Evolutionary conservation across 2,113 vertebrate species (phyloP).

Genomic region (Amazona vittata): DNA sequence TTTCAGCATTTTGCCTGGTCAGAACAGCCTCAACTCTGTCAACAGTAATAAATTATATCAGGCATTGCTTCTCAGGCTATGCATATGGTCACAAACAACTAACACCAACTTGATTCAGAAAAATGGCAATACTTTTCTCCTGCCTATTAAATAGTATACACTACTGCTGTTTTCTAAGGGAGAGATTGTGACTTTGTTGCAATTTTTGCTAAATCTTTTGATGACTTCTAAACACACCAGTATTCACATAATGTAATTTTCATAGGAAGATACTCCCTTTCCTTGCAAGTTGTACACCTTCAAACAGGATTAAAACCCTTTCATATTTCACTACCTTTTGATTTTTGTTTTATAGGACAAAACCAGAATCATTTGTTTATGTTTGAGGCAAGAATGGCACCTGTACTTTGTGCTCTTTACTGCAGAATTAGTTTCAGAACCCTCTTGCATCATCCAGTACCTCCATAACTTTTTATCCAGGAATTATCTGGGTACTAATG

Average conservation of each 20-base stretch:
- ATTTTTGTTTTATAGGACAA: neutral
- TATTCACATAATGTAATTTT: neutral
- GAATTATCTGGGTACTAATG: neutral
- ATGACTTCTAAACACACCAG: neutral
- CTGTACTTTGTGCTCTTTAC: neutral
- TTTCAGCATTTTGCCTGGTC: slow-evolving; percentile 17
- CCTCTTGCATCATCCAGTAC: neutral
- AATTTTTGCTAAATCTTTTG: neutral
- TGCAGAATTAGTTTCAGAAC: neutral
- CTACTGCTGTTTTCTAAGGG: neutral
- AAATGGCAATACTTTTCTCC: neutral
- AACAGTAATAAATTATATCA: neutral
- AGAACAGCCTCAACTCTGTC: slow-evolving; percentile 18
- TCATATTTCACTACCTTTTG: neutral
- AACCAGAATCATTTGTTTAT: neutral
- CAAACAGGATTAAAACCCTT: neutral
- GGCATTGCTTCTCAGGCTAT: neutral
- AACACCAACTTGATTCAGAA: neutral
- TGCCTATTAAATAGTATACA: neutral
- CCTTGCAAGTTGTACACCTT: neutral
- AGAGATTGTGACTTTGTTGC: neutral
- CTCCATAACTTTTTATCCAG: neutral
- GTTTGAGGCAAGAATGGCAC: neutral
- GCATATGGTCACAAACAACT: neutral
- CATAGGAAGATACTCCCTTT: neutral